phyloP scores from a whole-genome alignment of 2,888 invertebrate species.

The Chrysolina oricalcia region DNA sequence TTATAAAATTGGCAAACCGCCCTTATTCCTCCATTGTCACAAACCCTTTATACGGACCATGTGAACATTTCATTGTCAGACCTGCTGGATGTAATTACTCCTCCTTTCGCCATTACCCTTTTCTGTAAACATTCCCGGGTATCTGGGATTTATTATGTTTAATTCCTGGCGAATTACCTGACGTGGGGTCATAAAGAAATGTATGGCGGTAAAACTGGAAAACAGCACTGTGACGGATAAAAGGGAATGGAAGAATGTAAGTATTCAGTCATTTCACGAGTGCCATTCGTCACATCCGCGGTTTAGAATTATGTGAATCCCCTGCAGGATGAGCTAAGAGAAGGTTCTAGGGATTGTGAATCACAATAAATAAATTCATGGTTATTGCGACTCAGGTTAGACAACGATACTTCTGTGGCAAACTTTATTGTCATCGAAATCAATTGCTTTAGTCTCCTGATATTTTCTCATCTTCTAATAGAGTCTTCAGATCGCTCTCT shows the following conservation, averaged over 20 bases:
- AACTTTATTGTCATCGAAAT: no score
- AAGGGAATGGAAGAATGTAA: slow-evolving; percentile 3
- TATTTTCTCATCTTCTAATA: no score
- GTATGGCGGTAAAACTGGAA: background rate
- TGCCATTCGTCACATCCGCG: background rate
- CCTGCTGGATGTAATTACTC: slow-evolving; percentile 46
- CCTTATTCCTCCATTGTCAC: slow-evolving; percentile 6
- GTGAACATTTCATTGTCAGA: slow-evolving; percentile 44
- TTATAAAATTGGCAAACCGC: slow-evolving; percentile 9
- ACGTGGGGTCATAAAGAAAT: slow-evolving; percentile 11
- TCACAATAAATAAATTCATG: no score
- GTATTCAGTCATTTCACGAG: background rate
- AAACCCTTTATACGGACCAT: slow-evolving; percentile 22
- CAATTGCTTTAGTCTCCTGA: no score
- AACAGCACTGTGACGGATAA: background rate
- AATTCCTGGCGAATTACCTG: slow-evolving; percentile 45
- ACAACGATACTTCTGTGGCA: no score
- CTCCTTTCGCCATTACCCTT: slow-evolving; percentile 49
- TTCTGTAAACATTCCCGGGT: slow-evolving; percentile 49
- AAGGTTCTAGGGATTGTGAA: no score
- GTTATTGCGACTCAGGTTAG: no score
- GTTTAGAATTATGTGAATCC: background rate
- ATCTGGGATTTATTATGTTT: slow-evolving; percentile 51
- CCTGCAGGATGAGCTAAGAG: background rate
- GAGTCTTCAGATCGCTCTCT: no score